Conservation (phyloP, 2,888 invertebrate species). For the Frankliniella fusca region DNA sequence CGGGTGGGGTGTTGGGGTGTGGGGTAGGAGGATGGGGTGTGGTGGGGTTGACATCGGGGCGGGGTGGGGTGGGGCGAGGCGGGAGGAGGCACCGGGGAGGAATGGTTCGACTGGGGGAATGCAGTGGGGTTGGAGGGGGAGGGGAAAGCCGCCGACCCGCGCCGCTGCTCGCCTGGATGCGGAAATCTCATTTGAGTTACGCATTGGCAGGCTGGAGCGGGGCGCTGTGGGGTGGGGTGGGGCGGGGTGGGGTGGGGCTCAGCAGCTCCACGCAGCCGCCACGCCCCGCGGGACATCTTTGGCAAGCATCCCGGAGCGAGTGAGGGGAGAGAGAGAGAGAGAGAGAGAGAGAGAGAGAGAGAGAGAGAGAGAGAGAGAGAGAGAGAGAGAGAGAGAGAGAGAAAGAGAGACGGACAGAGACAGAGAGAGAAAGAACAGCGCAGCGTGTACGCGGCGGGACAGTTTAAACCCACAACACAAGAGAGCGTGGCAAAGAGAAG, state of each 20-base stretch:
- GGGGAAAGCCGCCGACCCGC: neutral
- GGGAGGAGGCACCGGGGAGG: neutral
- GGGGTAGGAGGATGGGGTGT: too few relatives aligned
- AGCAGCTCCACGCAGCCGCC: too few relatives aligned
- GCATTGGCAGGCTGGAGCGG: neutral
- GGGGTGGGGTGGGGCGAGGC: neutral
- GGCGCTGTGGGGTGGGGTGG: neutral
- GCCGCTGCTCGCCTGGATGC: neutral
- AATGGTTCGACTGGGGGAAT: neutral
- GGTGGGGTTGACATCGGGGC: neutral
- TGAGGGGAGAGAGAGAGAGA: neutral
- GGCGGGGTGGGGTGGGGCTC: too few relatives aligned
- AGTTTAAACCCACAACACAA: too few relatives aligned
- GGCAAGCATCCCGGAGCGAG: constrained; percentile 9
- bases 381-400: neutral
- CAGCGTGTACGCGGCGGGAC: neutral
- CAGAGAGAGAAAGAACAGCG: neutral
- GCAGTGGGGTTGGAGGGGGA: neutral
- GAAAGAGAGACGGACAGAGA: neutral
- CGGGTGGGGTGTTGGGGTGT: too few relatives aligned
- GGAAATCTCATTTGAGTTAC: constrained; percentile 26
- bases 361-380: neutral
- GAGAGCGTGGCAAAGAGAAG: neutral
- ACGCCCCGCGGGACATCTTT: constrained; percentile 14
- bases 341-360: neutral